A percentile compares a stretch with the other conserved stretches of the same genome.
Evolutionary conservation across 2,113 vertebrate genomes (phyloP).

Genomic region (Oncorhynchus mykiss): DNA sequence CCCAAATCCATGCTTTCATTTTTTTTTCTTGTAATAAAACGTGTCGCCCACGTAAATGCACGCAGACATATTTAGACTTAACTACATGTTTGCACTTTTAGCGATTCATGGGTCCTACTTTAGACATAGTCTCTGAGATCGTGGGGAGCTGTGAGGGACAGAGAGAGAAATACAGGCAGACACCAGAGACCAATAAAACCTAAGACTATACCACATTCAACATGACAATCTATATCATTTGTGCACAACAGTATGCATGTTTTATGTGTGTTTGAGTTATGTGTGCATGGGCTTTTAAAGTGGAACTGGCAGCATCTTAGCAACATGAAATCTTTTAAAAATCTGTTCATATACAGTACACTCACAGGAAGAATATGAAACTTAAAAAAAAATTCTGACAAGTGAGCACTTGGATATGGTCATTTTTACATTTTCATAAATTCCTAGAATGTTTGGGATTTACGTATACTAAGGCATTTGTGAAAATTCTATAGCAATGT

Average conservation of each 20-base stretch:
- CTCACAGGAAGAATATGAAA: too few relatives aligned
- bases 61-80: conserved; percentile 46
- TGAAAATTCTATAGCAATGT: too few relatives aligned
- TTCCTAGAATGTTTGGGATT: too few relatives aligned
- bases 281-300: too few relatives aligned
- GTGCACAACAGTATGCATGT: not conserved
- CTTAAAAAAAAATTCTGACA: too few relatives aligned
- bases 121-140: conserved; percentile 10
- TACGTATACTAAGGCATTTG: too few relatives aligned
- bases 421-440: too few relatives aligned
- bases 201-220: not conserved
- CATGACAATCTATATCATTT: not conserved
- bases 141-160: conserved; percentile 9
- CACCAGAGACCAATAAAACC: not conserved
- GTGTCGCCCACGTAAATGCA: conserved; percentile 56
- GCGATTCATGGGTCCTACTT: conserved; percentile 16
- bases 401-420: too few relatives aligned
- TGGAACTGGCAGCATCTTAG: too few relatives aligned
- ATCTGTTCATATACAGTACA: too few relatives aligned
- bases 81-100: conserved; percentile 39
- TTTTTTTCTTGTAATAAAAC: conserved; percentile 51
- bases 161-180: not conserved
- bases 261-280: not conserved
- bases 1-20: conserved; percentile 48
- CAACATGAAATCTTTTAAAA: too few relatives aligned